phyloP scores from a whole-genome alignment of 2,888 invertebrate genomes.

The Drosophila borborema region DNA sequence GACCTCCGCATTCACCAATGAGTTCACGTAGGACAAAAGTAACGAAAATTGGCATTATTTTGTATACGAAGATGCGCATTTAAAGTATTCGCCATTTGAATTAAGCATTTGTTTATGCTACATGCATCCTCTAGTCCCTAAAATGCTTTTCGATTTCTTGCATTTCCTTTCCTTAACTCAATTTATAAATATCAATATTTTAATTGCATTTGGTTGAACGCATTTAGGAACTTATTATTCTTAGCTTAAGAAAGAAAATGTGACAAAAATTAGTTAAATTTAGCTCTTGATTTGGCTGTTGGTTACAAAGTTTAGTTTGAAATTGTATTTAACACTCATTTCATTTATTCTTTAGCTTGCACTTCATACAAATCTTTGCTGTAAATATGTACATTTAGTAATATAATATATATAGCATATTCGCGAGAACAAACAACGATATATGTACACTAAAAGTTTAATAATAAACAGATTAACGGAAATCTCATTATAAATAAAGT shows the following conservation, averaged over 20 bases:
- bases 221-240: conserved; percentile 27
- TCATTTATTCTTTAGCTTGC: conserved; percentile 38
- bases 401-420: conserved; percentile 31
- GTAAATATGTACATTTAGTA: conserved; percentile 71
- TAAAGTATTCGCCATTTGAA: conserved; percentile 57
- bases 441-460: conserved; percentile 19
- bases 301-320: conserved; percentile 37
- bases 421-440: conserved; percentile 10
- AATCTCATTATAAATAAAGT: conserved; percentile 40
- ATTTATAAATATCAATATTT: background rate
- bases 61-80: conserved; percentile 32
- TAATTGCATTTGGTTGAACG: conserved; percentile 31
- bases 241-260: conserved; percentile 21
- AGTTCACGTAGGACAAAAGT: conserved; percentile 24
- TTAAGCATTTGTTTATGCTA: conserved; percentile 6
- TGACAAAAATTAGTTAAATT: conserved; percentile 50
- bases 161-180: conserved; percentile 30
- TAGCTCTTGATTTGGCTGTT: conserved; percentile 24
- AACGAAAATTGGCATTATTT: conserved; percentile 18
- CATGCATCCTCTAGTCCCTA: conserved; percentile 32
- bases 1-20: conserved; percentile 27
- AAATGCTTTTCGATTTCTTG: conserved; percentile 23
- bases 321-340: conserved; percentile 54
- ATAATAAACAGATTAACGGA: conserved; percentile 41
- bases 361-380: conserved; percentile 37